A percentile compares a stretch with the other conserved stretches of the same genome.
Evolutionary conservation across 30 jellyfish, hydroid and myxozoan species (phyloP).

Genomic region (Aurelia sp.): DNA sequence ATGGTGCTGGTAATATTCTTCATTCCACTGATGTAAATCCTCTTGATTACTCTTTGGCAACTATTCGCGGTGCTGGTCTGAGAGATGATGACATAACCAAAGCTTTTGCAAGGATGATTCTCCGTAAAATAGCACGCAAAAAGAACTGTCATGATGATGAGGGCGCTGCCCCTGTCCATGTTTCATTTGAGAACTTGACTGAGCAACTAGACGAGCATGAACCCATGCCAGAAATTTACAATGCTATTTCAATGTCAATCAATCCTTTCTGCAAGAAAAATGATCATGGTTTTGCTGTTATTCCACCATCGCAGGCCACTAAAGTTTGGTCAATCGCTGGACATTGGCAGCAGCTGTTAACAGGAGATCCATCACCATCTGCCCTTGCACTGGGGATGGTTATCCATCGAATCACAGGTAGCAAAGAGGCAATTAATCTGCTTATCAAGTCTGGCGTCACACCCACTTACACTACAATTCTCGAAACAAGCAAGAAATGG

Average conservation of each 20-base stretch:
- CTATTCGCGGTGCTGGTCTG: conserved; percentile 65
- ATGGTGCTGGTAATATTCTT: conserved; percentile 63
- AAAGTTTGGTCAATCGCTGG: conserved; percentile 60
- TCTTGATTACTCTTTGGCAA: conserved; percentile 66
- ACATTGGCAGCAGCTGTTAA: conserved; percentile 50
- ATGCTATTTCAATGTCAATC: conserved; percentile 57
- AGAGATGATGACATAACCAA: conserved; percentile 61
- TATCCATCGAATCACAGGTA: conserved; percentile 41
- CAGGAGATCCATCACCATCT: conserved; percentile 61
- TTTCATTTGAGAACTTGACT: conserved; percentile 47
- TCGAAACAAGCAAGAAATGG: conserved; percentile 59
- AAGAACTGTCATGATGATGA: conserved; percentile 59
- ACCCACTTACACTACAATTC: conserved; percentile 49
- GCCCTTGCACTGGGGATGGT: conserved; percentile 60
- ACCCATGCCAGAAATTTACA: conserved; percentile 52
- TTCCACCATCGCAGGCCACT: conserved; percentile 46
- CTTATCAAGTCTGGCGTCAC: conserved; percentile 59
- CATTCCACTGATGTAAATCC: conserved; percentile 67
- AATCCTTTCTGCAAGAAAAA: conserved; percentile 46
- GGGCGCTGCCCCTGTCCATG: conserved; percentile 31
- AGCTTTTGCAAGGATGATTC: conserved; percentile 60
- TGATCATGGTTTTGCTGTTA: conserved; percentile 60
- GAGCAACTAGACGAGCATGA: conserved; percentile 54
- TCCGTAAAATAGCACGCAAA: conserved; percentile 53
- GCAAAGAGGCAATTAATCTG: conserved; percentile 39